phyloP scores from a whole-genome alignment of 1,140 invertebrate species.

The Achroia grisella region DNA sequence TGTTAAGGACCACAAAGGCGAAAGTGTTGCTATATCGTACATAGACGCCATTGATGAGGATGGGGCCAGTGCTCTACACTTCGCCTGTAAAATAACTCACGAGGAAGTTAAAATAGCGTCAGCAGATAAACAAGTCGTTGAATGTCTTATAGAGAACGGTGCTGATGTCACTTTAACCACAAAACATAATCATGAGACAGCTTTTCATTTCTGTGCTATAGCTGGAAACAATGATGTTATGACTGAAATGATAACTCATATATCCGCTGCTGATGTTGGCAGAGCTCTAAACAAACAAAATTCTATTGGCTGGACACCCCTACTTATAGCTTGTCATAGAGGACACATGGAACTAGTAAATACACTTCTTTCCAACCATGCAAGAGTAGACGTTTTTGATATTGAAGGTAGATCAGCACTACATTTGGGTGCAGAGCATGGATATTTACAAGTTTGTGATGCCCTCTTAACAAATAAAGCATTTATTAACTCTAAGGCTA shows the following conservation, averaged over 20 bases:
- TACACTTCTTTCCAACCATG: conserved; percentile 91
- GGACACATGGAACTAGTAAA: conserved; percentile 90
- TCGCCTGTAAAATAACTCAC: conserved; percentile 86
- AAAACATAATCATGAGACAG: conserved; percentile 91
- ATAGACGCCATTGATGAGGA: conserved; percentile 90
- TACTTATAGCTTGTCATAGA: conserved; percentile 91
- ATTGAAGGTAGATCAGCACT: conserved; percentile 95
- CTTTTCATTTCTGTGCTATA: conserved; percentile 95
- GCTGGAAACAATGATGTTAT: conserved; percentile 97
- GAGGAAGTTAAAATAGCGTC: conserved; percentile 82
- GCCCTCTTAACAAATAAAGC: conserved; percentile 96
- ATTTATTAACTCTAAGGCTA: conserved; percentile 96
- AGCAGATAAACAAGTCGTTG: conserved; percentile 93
- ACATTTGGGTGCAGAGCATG: conserved; percentile 95
- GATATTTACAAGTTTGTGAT: conserved; percentile 94
- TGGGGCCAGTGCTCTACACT: conserved; percentile 95
- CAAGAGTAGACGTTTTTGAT: conserved; percentile 99
- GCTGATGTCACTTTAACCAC: conserved; percentile 91
- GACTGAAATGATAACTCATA: conserved; percentile 92
- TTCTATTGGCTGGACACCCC: conserved; percentile 94
- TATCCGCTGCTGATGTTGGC: conserved; percentile 90
- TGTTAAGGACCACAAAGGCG: conserved; percentile 83
- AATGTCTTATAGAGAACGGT: conserved; percentile 89
- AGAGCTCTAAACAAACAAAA: conserved; percentile 95
- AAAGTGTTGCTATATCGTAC: conserved; percentile 81